phyloP scores from a whole-genome alignment of 2,113 vertebrate species.

The Vidua macroura region DNA sequence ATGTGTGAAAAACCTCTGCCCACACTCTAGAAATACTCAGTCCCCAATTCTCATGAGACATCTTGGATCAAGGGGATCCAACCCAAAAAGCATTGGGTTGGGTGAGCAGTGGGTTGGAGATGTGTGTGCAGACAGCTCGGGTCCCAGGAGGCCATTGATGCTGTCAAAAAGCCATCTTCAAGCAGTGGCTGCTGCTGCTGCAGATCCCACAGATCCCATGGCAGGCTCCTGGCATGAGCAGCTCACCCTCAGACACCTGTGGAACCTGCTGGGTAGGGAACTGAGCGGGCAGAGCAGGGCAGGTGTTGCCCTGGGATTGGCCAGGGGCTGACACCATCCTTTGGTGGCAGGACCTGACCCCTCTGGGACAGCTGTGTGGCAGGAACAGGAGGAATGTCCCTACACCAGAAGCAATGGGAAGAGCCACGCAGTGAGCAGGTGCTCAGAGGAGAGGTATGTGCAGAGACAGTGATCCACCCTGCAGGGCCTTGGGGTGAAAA shows the following conservation, averaged over 20 bases:
- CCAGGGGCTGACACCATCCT: not conserved
- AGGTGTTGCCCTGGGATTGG: not conserved
- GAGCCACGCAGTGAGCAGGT: not conserved
- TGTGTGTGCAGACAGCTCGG: not conserved
- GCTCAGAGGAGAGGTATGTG: accelerated
- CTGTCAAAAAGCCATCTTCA: not conserved
- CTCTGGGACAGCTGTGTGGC: not conserved
- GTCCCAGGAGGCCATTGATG: not conserved
- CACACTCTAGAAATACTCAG: not conserved
- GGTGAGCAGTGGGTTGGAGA: not conserved
- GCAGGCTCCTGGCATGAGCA: accelerated
- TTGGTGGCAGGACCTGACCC: not conserved
- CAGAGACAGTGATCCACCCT: not conserved
- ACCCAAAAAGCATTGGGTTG: accelerated
- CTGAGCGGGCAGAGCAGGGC: accelerated
- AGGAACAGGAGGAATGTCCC: not conserved
- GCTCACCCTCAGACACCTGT: not conserved
- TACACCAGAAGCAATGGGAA: not conserved
- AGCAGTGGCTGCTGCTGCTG: not conserved
- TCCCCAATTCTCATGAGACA: not conserved
- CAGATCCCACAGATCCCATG: not conserved
- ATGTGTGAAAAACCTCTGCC: not conserved
- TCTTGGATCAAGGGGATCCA: not conserved
- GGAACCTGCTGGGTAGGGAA: no score
- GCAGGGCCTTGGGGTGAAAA: not conserved